These are phyloP conservation scores for Aelia acuminata DNA, from an alignment of 2,888 invertebrate species.

Conservation along the genomic window DNA sequence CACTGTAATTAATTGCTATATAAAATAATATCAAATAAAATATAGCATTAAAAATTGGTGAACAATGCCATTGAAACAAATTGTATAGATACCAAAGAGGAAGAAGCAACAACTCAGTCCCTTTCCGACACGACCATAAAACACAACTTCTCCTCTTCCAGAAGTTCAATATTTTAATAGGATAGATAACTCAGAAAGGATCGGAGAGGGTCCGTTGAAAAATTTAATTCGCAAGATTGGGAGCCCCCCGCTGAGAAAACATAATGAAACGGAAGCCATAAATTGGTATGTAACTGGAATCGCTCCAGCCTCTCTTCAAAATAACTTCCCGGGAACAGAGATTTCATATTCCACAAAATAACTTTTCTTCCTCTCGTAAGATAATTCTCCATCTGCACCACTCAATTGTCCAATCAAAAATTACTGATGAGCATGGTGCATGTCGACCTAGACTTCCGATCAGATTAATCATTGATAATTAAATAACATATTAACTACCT, in stretches of 20 bases:
- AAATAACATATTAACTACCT: no score
- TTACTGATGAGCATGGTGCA: no score
- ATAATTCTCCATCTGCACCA: no score
- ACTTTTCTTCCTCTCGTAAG: not conserved
- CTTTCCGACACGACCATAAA: conserved; percentile 20
- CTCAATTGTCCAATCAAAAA: not conserved
- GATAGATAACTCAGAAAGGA: conserved; percentile 27
- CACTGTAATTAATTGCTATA: no score
- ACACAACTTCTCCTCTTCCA: conserved; percentile 14
- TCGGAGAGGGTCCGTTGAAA: conserved; percentile 41
- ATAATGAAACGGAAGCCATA: conserved; percentile 54
- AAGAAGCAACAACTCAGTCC: not conserved
- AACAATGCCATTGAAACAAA: not conserved
- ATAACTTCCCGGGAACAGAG: not conserved
- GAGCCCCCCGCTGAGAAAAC: not conserved
- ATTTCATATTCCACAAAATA: conserved; percentile 19
- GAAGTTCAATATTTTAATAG: conserved; percentile 44
- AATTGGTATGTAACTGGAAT: conserved; percentile 50
- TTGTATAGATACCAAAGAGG: not conserved
- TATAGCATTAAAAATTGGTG: not conserved
- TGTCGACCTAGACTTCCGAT: no score
- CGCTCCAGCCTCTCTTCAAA: conserved; percentile 47
- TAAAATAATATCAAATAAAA: not conserved
- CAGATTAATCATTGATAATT: no score
- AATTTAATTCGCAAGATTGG: conserved; percentile 43